These are phyloP conservation scores for Ariopsis seemanni DNA, from an alignment of 2,113 vertebrate genomes.

Conservation along the genomic window DNA sequence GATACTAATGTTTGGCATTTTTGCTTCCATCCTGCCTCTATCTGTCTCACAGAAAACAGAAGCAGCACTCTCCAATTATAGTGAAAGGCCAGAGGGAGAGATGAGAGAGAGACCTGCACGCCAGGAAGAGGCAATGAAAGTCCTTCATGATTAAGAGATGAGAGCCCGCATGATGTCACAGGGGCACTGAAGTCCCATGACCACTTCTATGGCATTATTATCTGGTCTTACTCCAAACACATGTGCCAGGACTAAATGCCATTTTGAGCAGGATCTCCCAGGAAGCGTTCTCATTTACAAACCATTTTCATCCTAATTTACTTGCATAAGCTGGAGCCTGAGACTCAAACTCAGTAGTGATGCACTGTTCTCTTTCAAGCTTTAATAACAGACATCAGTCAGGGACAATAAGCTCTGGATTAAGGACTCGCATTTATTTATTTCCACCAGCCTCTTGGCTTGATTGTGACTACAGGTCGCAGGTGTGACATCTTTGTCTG, in stretches of 20 bases:
- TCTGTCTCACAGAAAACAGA: constrained; percentile 11
- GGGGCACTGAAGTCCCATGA: constrained; percentile 12
- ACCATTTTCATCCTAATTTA: background rate
- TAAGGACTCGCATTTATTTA: background rate
- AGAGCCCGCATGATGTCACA: constrained; percentile 1
- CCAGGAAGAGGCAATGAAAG: constrained; percentile 6
- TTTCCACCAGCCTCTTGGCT: background rate
- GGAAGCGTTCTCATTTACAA: constrained; percentile 13
- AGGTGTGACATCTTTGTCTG: background rate
- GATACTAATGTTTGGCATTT: constrained; percentile 28
- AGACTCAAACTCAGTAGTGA: background rate
- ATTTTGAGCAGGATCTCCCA: background rate
- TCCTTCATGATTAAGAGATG: constrained; percentile 40
- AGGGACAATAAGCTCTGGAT: background rate
- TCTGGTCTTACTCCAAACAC: constrained; percentile 1
- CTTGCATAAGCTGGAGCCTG: background rate
- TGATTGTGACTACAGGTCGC: background rate
- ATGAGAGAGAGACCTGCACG: background rate
- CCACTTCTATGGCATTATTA: constrained; percentile 21
- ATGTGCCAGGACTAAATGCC: background rate
- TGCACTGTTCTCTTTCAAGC: background rate
- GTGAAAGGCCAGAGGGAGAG: constrained; percentile 19
- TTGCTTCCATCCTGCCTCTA: constrained; percentile 16
- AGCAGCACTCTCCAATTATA: constrained; percentile 30
- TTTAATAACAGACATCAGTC: background rate